phyloP scores from a whole-genome alignment of 2,113 vertebrate genomes.

The Cephalopterus ornatus region DNA sequence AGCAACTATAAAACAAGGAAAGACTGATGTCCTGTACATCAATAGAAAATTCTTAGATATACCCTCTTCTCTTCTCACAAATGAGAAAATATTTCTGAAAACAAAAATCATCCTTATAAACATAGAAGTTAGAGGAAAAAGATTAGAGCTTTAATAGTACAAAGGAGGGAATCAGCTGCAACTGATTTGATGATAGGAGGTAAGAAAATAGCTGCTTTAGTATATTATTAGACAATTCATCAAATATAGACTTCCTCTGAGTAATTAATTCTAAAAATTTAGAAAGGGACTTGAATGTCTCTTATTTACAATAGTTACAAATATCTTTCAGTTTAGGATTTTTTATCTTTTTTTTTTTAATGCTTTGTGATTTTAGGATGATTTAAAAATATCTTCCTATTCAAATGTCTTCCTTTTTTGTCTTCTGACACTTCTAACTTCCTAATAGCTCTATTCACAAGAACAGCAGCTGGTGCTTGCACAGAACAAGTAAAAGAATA shows the following conservation, averaged over 20 bases:
- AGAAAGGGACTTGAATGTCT: not conserved
- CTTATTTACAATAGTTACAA: not conserved
- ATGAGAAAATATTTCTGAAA: not conserved
- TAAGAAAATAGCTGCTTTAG: constrained; percentile 7
- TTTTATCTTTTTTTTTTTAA: not conserved
- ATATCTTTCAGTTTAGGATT: not conserved
- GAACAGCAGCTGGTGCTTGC: not conserved
- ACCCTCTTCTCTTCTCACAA: not conserved
- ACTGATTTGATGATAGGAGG: not conserved
- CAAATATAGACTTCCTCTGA: not conserved
- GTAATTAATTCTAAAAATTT: constrained; percentile 17
- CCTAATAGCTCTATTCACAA: constrained; percentile 8
- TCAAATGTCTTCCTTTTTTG: not conserved
- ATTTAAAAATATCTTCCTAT: constrained; percentile 16
- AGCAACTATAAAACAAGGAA: not conserved
- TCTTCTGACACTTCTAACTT: constrained; percentile 39
- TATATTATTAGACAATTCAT: constrained; percentile 15
- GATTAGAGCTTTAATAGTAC: not conserved
- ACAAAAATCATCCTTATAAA: not conserved
- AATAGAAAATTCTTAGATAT: not conserved
- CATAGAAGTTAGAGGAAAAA: not conserved
- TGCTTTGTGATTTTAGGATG: not conserved
- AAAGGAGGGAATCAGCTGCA: not conserved
- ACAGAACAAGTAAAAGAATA: constrained; percentile 6
- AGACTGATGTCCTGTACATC: not conserved